These are phyloP conservation scores for Campoletis raptor DNA, from an alignment of 2,888 invertebrate genomes.

Conservation along the genomic window DNA sequence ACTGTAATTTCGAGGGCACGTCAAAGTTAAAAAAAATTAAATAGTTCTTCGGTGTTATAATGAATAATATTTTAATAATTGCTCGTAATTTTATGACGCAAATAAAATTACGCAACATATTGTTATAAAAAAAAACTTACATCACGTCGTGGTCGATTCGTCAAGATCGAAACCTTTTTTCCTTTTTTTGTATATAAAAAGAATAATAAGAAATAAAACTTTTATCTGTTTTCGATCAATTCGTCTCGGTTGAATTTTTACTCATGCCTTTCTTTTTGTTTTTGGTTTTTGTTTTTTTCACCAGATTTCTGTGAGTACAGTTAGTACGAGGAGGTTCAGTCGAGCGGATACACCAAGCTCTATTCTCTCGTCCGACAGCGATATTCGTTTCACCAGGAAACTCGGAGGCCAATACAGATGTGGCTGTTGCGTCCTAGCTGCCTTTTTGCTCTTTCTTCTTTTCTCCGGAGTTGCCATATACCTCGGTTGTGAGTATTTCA, in stretches of 20 bases:
- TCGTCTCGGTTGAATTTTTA: neutral
- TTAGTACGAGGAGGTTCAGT: conserved; percentile 86
- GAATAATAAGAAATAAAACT: neutral
- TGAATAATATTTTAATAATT: neutral
- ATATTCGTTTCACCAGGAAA: conserved; percentile 95
- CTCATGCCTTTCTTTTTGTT: neutral
- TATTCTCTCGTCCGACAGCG: conserved; percentile 94
- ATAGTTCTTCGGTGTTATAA: neutral
- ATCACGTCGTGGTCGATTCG: neutral
- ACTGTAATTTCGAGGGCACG: neutral
- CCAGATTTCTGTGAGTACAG: conserved; percentile 86
- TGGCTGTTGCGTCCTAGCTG: conserved; percentile 94
- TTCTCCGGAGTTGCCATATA: conserved; percentile 89
- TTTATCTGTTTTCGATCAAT: neutral
- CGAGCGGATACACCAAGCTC: conserved; percentile 89
- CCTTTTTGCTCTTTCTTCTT: conserved; percentile 92
- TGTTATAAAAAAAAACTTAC: neutral
- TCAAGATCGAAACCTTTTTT: neutral
- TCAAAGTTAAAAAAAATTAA: neutral
- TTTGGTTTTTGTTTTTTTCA: neutral
- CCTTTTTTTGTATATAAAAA: neutral
- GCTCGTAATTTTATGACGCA: neutral
- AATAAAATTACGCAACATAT: neutral
- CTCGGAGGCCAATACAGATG: conserved; percentile 94
- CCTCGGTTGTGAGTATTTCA: conserved; percentile 88